Conservation (phyloP, 2,113 vertebrate genomes). For the Nyctibius bracteatus region DNA sequence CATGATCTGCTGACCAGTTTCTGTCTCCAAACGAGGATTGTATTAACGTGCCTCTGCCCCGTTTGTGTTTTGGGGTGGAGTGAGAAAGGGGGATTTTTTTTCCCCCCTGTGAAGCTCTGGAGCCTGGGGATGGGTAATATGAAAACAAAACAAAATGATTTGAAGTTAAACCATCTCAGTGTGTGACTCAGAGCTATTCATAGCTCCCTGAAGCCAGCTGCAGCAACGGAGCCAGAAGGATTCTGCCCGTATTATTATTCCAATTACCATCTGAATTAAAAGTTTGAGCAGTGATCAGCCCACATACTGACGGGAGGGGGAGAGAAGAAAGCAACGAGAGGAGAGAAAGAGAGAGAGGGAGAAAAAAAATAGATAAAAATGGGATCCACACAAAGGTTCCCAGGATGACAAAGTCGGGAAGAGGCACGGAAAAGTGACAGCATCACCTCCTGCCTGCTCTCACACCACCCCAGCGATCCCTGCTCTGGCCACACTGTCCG, state of each 20-base stretch:
- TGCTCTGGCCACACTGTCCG: neutral
- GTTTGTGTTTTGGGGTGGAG: conserved; percentile 27
- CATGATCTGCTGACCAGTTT: conserved; percentile 31
- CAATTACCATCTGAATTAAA: conserved; percentile 90
- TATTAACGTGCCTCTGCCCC: neutral
- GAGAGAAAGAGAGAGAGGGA: conserved; percentile 41
- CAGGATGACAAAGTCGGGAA: conserved; percentile 42
- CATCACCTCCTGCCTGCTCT: conserved; percentile 6
- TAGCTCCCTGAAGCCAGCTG: conserved; percentile 81
- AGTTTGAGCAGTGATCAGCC: conserved; percentile 81
- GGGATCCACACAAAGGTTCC: conserved; percentile 53
- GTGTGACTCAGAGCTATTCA: conserved; percentile 85
- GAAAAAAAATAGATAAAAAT: conserved; percentile 71
- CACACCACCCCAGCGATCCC: neutral
- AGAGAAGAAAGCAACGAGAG: conserved; percentile 67
- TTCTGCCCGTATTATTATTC: conserved; percentile 85
- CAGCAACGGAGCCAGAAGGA: conserved; percentile 80
- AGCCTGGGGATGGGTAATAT: conserved; percentile 48
- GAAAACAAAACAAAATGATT: conserved; percentile 67
- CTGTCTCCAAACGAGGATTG: neutral
- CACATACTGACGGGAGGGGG: conserved; percentile 72
- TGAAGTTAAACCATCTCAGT: conserved; percentile 73
- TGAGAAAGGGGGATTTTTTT: neutral
- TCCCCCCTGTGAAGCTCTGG: conserved; percentile 9
- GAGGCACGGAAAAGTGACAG: conserved; percentile 57